A percentile compares a stretch with the other conserved stretches of the same genome.
Evolutionary conservation across 2,797 vertebrate genomes (phyloP).

Genomic region (Urosaurus nigricauda): DNA sequence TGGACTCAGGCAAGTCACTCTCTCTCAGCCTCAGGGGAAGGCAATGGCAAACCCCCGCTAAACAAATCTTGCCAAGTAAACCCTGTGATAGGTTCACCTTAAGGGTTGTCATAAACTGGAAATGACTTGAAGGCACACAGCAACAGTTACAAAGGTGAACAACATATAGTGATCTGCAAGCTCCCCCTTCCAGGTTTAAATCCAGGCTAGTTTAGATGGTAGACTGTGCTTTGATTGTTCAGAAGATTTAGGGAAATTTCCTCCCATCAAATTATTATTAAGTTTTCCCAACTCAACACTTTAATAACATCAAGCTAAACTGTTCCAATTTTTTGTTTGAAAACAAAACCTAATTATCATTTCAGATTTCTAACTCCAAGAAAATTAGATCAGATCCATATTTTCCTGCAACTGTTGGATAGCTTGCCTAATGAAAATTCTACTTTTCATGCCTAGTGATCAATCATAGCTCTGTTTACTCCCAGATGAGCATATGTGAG

Average conservation of each 20-base stretch:
- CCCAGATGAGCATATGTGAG: fast-evolving
- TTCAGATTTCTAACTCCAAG: constrained; percentile 43
- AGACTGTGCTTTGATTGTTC: constrained; percentile 52
- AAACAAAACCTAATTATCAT: constrained; percentile 63
- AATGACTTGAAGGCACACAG: too few relatives aligned
- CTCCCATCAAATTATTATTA: constrained; percentile 63
- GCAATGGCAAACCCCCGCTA: too few relatives aligned
- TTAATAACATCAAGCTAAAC: constrained; percentile 65
- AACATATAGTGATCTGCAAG: neutral
- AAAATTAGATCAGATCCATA: constrained; percentile 57
- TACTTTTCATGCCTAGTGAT: constrained; percentile 17
- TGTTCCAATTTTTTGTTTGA: constrained; percentile 63
- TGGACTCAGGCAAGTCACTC: too few relatives aligned
- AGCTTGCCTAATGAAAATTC: constrained; percentile 37
- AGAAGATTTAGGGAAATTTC: constrained; percentile 44
- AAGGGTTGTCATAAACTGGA: too few relatives aligned
- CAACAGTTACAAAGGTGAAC: too few relatives aligned
- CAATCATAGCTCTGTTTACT: neutral
- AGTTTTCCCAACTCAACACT: constrained; percentile 20
- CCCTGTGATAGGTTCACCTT: too few relatives aligned
- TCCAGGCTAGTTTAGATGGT: constrained; percentile 32
- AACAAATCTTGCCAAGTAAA: too few relatives aligned
- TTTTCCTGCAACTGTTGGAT: constrained; percentile 29
- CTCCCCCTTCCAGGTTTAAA: neutral
- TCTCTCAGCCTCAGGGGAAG: too few relatives aligned